Base-by-base conservation (phyloP, 2,888 invertebrate species). In the Heliconius sara region DNA sequence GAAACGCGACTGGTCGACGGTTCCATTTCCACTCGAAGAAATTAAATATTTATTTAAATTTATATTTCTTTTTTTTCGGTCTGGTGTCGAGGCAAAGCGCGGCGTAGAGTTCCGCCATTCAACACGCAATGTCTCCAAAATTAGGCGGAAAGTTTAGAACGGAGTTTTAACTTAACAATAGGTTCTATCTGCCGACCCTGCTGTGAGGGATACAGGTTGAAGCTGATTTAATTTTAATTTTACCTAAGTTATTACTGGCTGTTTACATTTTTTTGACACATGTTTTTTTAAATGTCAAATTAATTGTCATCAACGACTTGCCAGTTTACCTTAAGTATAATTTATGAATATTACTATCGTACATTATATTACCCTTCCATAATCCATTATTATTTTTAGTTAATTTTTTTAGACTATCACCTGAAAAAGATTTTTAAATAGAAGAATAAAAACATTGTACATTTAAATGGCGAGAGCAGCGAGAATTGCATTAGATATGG, bases 401-500 rank as follows among this genome's bases (percentile, higher is more conserved):
- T 6, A 27, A 27, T 27, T 25, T 65, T 43, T 19, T 30, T 9
- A 30, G 25, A 30, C n/a, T 13, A 25, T 63, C 3, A 27, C 4
- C 34, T 10, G 13, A 10, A 39, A 19, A 34, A 63, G 3, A 68
- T 65, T n/a, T 39, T 25, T 43, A 19, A 25, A 47, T 2, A 70
- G 43, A 43, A 47, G n/a, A 68, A 68, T 1, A 68, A 19, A 70
- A 19, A 25, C 7, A 47, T 70, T 27, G 7, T 25, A 13, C 1
- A 70, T 30, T 75, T 60, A 52, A 78, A 93, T 93, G 92, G 90
- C 92, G 39, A 89, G 90, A 82, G 83, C 85, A 22, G 85, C 88
- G n/a, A 88, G 93, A 86, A 88, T 91, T 80, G 89, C 87, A 60
- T 86, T 93, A 67, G 94, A 94, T 82, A n/a, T 90, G n/a, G 88